phyloP scores from a whole-genome alignment of 1,140 invertebrate species.

The Goniozus legneri region DNA sequence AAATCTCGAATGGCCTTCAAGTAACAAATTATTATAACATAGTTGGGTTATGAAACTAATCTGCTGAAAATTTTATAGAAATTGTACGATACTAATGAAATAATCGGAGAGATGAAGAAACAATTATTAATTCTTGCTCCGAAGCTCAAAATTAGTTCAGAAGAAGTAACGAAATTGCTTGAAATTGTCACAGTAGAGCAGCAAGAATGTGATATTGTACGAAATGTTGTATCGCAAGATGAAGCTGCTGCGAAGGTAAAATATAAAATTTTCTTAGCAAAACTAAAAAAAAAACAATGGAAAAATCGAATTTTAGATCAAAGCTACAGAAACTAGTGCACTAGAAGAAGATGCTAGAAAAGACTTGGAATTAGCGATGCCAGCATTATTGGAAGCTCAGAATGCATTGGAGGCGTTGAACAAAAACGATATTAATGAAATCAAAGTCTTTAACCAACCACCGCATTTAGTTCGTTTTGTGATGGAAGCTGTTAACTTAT shows the following conservation, averaged over 20 bases:
- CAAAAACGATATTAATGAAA: slow-evolving; percentile 86
- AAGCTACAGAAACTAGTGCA: slow-evolving; percentile 75
- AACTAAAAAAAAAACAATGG: too few species aligned
- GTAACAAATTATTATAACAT: background rate
- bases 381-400: slow-evolving; percentile 77
- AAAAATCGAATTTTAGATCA: too few species aligned
- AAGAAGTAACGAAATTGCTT: slow-evolving; percentile 76
- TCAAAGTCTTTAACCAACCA: slow-evolving; percentile 84
- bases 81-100: slow-evolving; percentile 78
- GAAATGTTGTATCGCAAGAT: slow-evolving; percentile 69
- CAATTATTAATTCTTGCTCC: slow-evolving; percentile 84
- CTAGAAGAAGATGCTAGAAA: slow-evolving; percentile 83
- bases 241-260: slow-evolving; percentile 73
- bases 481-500: slow-evolving; percentile 86
- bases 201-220: slow-evolving; percentile 77
- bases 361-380: slow-evolving; percentile 79
- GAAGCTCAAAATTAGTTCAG: slow-evolving; percentile 76
- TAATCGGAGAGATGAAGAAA: slow-evolving; percentile 82
- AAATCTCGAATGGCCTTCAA: slow-evolving; percentile 71
- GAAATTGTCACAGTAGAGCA: slow-evolving; percentile 76
- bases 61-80: slow-evolving; percentile 56
- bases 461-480: slow-evolving; percentile 84
- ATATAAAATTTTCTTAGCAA: slow-evolving; percentile 5
- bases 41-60: background rate
- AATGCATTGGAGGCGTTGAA: slow-evolving; percentile 81